These are phyloP conservation scores for Botia almorhae DNA, from an alignment of 2,797 vertebrate species.

Conservation along the genomic window DNA sequence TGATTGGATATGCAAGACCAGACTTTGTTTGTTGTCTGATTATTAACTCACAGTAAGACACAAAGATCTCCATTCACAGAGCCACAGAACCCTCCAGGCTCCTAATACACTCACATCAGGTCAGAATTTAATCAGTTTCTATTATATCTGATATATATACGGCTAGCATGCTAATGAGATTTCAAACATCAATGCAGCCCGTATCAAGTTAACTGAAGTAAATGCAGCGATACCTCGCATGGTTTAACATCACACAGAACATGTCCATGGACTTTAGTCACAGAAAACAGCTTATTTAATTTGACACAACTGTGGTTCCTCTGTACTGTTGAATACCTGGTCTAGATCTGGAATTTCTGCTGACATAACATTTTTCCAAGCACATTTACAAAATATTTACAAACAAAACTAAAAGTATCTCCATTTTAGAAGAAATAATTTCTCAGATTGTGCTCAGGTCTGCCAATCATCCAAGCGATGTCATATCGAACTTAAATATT, in stretches of 20 bases:
- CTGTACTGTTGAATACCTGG: not conserved
- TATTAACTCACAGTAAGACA: slow-evolving; percentile 52
- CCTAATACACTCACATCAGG: slow-evolving; percentile 27
- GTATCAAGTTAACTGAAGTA: slow-evolving; percentile 8
- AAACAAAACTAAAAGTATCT: too few relatives aligned
- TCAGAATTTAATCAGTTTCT: slow-evolving; percentile 18
- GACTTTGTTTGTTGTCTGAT: slow-evolving; percentile 41
- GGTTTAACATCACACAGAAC: slow-evolving; percentile 9
- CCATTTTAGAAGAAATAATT: too few relatives aligned
- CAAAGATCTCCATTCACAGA: slow-evolving; percentile 45
- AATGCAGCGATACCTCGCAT: not conserved
- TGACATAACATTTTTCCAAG: not conserved
- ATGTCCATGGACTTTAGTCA: not conserved
- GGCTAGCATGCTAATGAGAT: slow-evolving; percentile 17
- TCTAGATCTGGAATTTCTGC: not conserved
- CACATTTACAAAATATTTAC: too few relatives aligned
- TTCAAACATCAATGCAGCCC: slow-evolving; percentile 23
- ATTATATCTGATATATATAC: slow-evolving; percentile 28
- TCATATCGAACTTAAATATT: not conserved
- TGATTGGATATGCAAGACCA: slow-evolving; percentile 58
- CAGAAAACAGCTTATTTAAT: not conserved
- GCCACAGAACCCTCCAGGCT: slow-evolving; percentile 23
- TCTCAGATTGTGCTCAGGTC: too few relatives aligned
- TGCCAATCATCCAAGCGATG: not conserved
- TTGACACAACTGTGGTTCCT: not conserved